Conservation (phyloP, 1,140 invertebrate genomes). For the Trachelipus rathkii region DNA sequence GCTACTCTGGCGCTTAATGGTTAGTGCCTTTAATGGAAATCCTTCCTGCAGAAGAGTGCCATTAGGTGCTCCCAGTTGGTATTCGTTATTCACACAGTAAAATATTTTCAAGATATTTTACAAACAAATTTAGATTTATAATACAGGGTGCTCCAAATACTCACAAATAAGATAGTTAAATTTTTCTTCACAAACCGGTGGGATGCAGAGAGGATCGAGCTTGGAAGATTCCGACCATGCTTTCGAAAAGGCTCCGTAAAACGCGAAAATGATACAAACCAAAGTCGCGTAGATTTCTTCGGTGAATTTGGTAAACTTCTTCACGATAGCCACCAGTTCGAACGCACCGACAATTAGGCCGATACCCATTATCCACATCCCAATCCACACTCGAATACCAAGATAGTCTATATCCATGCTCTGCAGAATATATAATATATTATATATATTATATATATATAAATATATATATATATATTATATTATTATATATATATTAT, state of each 20-base stretch:
- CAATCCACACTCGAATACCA: constrained; percentile 80
- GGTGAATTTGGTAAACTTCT: constrained; percentile 87
- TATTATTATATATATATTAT: too few relatives aligned
- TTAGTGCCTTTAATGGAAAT: too few relatives aligned
- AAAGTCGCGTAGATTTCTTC: constrained; percentile 94
- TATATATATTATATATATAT: background rate
- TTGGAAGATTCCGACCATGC: constrained; percentile 20
- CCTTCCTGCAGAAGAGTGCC: too few relatives aligned
- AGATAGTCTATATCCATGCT: constrained; percentile 75
- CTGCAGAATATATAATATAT: constrained; percentile 60
- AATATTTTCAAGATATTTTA: too few relatives aligned
- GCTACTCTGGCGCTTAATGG: too few relatives aligned
- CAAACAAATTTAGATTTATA: too few relatives aligned
- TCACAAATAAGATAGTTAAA: too few relatives aligned
- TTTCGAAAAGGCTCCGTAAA: constrained; percentile 58
- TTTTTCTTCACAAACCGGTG: too few relatives aligned
- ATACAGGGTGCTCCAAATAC: too few relatives aligned
- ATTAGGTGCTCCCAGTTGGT: too few relatives aligned
- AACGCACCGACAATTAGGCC: constrained; percentile 77
- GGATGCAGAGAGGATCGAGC: background rate
- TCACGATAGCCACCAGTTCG: constrained; percentile 85
- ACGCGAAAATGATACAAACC: constrained; percentile 90
- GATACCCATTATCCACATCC: constrained; percentile 84
- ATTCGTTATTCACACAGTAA: too few relatives aligned
- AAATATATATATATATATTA: too few relatives aligned